Base-by-base conservation (phyloP, 2,888 invertebrate genomes). In the Mythimna pallens region DNA sequence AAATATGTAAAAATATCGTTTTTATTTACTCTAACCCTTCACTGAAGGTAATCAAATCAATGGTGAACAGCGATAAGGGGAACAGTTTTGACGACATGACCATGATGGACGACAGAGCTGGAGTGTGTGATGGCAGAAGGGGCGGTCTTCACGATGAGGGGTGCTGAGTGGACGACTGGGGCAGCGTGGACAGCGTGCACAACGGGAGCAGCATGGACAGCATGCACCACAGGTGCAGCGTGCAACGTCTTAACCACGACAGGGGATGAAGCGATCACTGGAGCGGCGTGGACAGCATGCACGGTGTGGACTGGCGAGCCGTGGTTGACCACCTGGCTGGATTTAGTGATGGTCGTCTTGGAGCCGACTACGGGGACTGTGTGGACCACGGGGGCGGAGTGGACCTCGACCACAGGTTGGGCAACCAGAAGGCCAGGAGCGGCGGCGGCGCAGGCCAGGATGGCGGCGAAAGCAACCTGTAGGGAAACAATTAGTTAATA, bases 371-470 rank as follows among this genome's bases (percentile, higher is more conserved):
- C 92, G 4, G 95, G 95, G 2, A 94, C 90, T 14, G 93, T 87
- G 78, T 92, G 92, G 22, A 95, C 92, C 20, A 94, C 91, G 1
- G 94, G 93, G 8, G 92, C 70, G 20, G 90, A 57, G 52, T 92
- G 83, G 69, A 93, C 93, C 14, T 94, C 90, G 65, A 95, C 94
- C 55, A 94, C 92, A 59, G 94, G 93, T 67, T 93, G 89, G 81
- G 94, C 43, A 90, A 94, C 76, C 3, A 95, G 84, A n/a, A 95
- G 87, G 55, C 95, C 95, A 10, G 96, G 95, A 30, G 95, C 94
- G 86, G 96, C 96, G 69, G 95, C 95, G 78, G 92, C 96, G 91
- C 93, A 95, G 80, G 96, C 97, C 90, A 97, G 84, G 89, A 97
- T 77, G 80, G 96, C 95, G 88, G 93, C 92, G 90, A 97, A 94